Conservation (phyloP, 2,113 vertebrate species). For the Bothrops jararaca region DNA sequence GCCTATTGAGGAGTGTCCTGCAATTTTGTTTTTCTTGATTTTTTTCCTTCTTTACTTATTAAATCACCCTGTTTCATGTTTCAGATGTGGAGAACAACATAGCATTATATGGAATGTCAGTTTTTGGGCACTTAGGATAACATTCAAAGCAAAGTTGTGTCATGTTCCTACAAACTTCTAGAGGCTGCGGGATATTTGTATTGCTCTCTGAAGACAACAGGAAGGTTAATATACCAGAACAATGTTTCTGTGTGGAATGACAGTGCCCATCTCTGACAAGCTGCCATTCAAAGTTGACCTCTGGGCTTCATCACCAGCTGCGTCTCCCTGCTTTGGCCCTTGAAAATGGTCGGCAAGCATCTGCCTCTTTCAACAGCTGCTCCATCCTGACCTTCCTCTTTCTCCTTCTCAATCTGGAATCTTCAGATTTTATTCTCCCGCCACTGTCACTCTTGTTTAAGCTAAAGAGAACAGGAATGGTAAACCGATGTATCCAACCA, state of each 20-base stretch:
- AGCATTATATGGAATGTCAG: not conserved
- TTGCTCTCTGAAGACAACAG: conserved; percentile 41
- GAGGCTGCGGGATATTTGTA: conserved; percentile 6
- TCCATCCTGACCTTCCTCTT: not conserved
- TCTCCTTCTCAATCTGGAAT: not conserved
- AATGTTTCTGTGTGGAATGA: not conserved
- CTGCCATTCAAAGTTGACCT: not conserved
- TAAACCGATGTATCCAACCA: not conserved
- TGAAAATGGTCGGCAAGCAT: not conserved
- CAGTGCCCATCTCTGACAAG: not conserved
- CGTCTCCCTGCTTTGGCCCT: conserved; percentile 6
- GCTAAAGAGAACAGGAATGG: not conserved
- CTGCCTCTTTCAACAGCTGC: not conserved
- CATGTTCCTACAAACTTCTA: not conserved
- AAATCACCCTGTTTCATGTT: not conserved
- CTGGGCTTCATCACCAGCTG: not conserved
- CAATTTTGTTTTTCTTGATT: too few species aligned
- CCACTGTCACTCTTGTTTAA: not conserved
- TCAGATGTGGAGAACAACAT: not conserved
- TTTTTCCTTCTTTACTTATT: not conserved
- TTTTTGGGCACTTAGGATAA: not conserved
- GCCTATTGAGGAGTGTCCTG: not conserved
- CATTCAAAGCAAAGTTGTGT: not conserved
- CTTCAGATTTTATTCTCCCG: not conserved
- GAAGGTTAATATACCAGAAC: conserved; percentile 8